Evolutionary conservation across 2,113 vertebrate genomes (phyloP).

Genomic region (Austrofundulus limnaeus): DNA sequence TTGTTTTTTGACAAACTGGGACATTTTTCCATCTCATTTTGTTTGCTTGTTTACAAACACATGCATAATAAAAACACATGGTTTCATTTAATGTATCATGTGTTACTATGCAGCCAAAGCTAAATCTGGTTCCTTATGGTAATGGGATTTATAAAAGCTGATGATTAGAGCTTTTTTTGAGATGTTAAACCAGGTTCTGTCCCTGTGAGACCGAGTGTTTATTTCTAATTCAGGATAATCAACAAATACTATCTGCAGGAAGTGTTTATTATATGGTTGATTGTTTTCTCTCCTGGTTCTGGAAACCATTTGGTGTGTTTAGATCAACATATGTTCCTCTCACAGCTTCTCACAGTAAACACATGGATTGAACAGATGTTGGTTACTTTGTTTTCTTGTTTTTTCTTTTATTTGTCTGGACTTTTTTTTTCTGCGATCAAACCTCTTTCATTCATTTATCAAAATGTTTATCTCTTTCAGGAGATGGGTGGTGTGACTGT

Average conservation of each 20-base stretch:
- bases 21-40: too few relatives aligned
- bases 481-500: too few relatives aligned
- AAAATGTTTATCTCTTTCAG: too few relatives aligned
- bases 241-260: background rate
- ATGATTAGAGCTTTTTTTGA: background rate
- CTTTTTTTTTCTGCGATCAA: too few relatives aligned
- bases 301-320: conserved; percentile 20
- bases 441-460: too few relatives aligned
- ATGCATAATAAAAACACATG: too few relatives aligned
- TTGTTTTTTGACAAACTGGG: conserved; percentile 5
- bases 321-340: conserved; percentile 20
- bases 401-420: too few relatives aligned
- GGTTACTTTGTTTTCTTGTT: background rate
- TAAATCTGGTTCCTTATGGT: background rate
- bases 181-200: background rate
- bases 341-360: background rate
- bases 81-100: background rate
- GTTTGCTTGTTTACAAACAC: background rate
- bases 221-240: background rate
- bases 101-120: too few relatives aligned
- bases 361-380: conserved; percentile 13
- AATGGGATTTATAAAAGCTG: too few relatives aligned
- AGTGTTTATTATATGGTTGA: background rate
- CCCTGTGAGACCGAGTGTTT: too few relatives aligned
- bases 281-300: background rate